Conservation (phyloP, 2,797 vertebrate species). For the Hipposideros larvatus region DNA sequence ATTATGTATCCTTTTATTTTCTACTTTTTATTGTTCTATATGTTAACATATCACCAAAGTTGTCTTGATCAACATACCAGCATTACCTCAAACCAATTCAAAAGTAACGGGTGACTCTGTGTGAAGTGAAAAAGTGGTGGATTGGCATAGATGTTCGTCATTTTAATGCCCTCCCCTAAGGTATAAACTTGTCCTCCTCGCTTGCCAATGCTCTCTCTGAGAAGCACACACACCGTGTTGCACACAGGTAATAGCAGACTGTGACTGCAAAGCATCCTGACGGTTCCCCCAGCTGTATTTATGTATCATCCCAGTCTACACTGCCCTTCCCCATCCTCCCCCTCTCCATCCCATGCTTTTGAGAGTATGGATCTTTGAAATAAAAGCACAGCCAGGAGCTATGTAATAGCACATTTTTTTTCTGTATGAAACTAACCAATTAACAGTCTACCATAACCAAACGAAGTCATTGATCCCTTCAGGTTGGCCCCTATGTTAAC, state of each 20-base stretch:
- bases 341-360: neutral
- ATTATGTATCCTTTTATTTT: neutral
- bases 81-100: neutral
- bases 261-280: neutral
- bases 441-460: neutral
- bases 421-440: neutral
- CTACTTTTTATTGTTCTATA: neutral
- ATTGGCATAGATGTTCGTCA: neutral
- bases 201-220: neutral
- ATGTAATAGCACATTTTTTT: neutral
- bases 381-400: neutral
- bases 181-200: neutral
- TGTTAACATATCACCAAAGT: neutral
- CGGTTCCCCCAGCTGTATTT: neutral
- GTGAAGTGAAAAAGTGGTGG: neutral
- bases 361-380: constrained; percentile 23
- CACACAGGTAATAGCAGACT: neutral
- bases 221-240: neutral
- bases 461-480: neutral
- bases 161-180: neutral
- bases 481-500: neutral
- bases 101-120: neutral
- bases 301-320: neutral
- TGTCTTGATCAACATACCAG: neutral
- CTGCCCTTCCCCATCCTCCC: neutral